These are phyloP conservation scores for Micoletzkya japonica DNA, from an alignment of 2,888 invertebrate species.

Conservation along the genomic window DNA sequence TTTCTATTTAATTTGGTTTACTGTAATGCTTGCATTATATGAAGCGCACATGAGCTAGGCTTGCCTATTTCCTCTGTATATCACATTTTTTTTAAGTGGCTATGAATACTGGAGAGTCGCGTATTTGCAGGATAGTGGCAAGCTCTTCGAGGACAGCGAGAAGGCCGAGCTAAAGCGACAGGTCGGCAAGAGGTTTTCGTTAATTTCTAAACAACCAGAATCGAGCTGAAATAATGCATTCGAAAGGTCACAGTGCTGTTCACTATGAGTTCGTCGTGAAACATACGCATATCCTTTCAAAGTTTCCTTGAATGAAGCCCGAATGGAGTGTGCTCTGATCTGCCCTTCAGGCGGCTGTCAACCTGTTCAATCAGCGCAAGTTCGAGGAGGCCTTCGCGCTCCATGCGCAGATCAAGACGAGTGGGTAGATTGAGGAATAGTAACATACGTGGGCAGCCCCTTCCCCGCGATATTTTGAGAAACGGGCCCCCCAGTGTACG, in stretches of 20 bases:
- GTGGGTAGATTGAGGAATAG: conserved; percentile 45
- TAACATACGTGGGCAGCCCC: too few relatives aligned
- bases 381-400: conserved; percentile 88
- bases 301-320: background rate
- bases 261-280: background rate
- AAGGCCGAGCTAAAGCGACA: conserved; percentile 79
- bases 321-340: background rate
- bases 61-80: too few relatives aligned
- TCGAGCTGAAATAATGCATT: too few relatives aligned
- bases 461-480: too few relatives aligned
- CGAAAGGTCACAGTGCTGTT: too few relatives aligned
- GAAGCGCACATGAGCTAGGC: too few relatives aligned
- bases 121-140: conserved; percentile 38
- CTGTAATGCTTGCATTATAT: too few relatives aligned
- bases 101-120: too few relatives aligned
- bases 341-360: conserved; percentile 76
- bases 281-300: background rate
- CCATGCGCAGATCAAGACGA: conserved; percentile 83
- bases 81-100: too few relatives aligned
- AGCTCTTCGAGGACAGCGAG: conserved; percentile 43
- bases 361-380: conserved; percentile 84
- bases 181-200: background rate
- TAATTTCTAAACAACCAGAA: background rate
- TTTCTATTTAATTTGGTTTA: too few relatives aligned
- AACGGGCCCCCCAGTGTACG: too few relatives aligned